Evolutionary conservation across 2,888 invertebrate genomes (phyloP), one percentile per base, ranked within the genome.

Genomic region (Laothoe populi): DNA sequence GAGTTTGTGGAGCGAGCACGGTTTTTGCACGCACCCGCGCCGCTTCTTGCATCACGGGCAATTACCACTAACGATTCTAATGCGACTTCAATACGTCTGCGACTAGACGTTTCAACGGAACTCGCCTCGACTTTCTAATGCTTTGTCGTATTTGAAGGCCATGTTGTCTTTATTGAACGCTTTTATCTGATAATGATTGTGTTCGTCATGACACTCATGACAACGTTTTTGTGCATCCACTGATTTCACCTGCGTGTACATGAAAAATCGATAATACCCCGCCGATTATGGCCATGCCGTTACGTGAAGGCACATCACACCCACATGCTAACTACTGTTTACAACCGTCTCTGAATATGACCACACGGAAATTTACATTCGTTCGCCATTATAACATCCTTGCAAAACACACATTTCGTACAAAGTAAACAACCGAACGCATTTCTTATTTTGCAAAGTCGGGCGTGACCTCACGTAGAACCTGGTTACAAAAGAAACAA

Each of bases 41-140:
- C 71, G 71, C 76, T 87, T 88, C 87, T 88, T 86, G 85, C 86
- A 82, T 85, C 83, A 85, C 83, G 81, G 75, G 82, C 86, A 86
- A 88, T 88, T 88, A 89, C 77, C 67, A 71, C 74, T 86, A 83
- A 86, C 86, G 84, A 86, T 74, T 81, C 72, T 82, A 83, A 83
- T 85, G 78, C 72, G 70, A 75, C 77, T 81, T 82, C 80, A 80
- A 84, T 84, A 82, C 77, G 70, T 81, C 81, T 82, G 75, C 71
- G 78, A 76, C 72, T 16, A 70, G 74, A 76, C 74, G 75, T 79
- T 75, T 84, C 82, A 79, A 78, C 75, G 74, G 77, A 77, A 83
- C 70, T 81, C 78, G 67, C 83, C 89, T 90, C 78, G 67, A 83
- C 89, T 90, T 90, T 91, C 91, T 90, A 90, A 89, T 85, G 70